Conservation (phyloP, 2,888 invertebrate species). For the Eubasilissa splendida region DNA sequence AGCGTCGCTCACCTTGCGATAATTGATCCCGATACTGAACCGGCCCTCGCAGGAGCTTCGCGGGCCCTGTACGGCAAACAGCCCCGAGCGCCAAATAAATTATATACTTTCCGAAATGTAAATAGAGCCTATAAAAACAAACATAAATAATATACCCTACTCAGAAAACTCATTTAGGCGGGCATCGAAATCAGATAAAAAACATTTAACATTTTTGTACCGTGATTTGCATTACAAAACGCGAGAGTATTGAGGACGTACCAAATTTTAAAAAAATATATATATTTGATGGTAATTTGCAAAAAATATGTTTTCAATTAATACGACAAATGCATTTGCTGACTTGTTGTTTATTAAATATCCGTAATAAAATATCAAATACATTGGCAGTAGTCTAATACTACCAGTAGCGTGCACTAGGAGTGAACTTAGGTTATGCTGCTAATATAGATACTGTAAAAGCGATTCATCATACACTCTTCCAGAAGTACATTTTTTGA, state of each 20-base stretch:
- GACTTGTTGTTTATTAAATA: too few species aligned
- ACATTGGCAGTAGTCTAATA: too few species aligned
- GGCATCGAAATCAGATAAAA: slow-evolving; percentile 24
- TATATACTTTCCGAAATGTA: slow-evolving; percentile 49
- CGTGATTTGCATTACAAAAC: slow-evolving; percentile 23
- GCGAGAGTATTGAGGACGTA: background rate
- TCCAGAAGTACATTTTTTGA: too few species aligned
- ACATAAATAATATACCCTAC: slow-evolving; percentile 52
- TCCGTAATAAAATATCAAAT: too few species aligned
- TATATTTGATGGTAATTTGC: too few species aligned
- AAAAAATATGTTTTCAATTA: too few species aligned
- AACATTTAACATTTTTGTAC: slow-evolving; percentile 27
- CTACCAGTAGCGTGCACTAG: too few species aligned
- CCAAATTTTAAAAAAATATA: background rate
- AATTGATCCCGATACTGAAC: slow-evolving; percentile 54
- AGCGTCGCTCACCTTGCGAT: slow-evolving; percentile 54
- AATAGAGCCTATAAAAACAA: slow-evolving; percentile 46
- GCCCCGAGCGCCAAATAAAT: slow-evolving; percentile 40
- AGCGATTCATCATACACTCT: too few species aligned
- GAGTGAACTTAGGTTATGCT: too few species aligned
- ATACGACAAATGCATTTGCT: too few species aligned
- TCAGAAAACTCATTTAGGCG: slow-evolving; percentile 46
- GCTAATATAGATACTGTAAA: too few species aligned
- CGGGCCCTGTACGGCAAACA: slow-evolving; percentile 18
- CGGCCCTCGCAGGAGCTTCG: slow-evolving; percentile 53